Percentiles rank a stretch among this genome's conserved stretches.
Conservation (phyloP, 2,888 invertebrate species). For the Quadroppia sp. region DNA sequence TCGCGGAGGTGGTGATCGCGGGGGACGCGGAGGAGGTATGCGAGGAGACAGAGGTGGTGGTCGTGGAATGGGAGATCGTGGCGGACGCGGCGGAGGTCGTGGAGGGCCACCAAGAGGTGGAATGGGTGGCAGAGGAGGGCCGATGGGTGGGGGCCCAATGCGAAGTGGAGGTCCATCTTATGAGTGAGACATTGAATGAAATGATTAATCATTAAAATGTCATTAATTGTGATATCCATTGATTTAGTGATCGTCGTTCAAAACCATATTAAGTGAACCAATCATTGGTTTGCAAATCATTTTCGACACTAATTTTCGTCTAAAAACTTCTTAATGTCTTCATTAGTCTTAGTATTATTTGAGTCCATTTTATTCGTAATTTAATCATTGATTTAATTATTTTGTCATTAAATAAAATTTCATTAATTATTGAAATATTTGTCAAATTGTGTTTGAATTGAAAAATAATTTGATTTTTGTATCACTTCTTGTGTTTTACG, state of each 20-base stretch:
- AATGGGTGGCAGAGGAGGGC: no score
- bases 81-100: constrained; percentile 6
- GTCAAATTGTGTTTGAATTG: neutral
- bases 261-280: constrained; percentile 29
- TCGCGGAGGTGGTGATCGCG: constrained; percentile 47
- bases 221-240: constrained; percentile 6
- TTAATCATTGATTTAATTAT: neutral
- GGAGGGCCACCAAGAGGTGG: neutral
- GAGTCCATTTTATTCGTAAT: neutral
- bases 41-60: constrained; percentile 31
- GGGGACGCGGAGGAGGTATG: constrained; percentile 31
- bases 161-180: no score
- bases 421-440: no score
- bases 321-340: neutral
- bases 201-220: no score
- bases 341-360: neutral
- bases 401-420: no score
- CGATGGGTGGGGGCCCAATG: no score
- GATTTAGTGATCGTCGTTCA: constrained; percentile 37
- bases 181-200: no score
- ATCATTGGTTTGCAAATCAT: no score
- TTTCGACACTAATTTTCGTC: neutral
- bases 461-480: neutral
- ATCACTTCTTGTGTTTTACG: neutral
- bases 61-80: constrained; percentile 34